Evolutionary conservation across 2,113 vertebrate species (phyloP), one percentile per base, ranked within the genome.

Genomic region (Platichthys flesus): DNA sequence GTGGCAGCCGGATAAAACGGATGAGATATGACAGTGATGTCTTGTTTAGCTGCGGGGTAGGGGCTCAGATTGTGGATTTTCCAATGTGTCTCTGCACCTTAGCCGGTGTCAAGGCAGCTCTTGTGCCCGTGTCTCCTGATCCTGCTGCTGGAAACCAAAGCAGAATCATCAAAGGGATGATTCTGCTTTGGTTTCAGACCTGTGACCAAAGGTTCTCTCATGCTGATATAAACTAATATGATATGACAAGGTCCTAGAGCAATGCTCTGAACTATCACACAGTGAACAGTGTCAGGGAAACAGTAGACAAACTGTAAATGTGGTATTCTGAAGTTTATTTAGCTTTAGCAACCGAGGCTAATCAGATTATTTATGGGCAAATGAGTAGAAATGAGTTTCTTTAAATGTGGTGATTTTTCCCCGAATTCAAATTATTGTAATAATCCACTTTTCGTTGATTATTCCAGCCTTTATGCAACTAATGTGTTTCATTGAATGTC

Each of bases 31-130:
- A 81, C 70, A 79, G 71, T 31, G 47, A 74, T 83, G 74, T 71
- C 40, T 74, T 83, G 28, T 82, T 83, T 67, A 51, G 76, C 88
- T 79, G 67, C 62, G 40, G 74, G 85, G 21, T 56, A 86, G 49
- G 68, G 64, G 74, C 66, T 81, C 81, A 72, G 4, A 68, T 74
- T 7, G 56, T 13, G 69, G 66, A 63, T 74, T 74, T 69, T 55
- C 40, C 52, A 14, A 45, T 62, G 80, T 67, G 77, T 58, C 58
- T 81, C 70, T 85, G 54, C 77, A 81, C 62, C 62, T 73, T 26
- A 49, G 9, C 16, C 35, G 52, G 57, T 67, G 67, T 77, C 20
- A 9, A 55, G 45, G 76, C 75, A 23, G n/a, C 21, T 40, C 47
- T 58, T 8, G 5, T 55, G 71, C 71, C 47, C 58, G 54, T 51